These are phyloP conservation scores for Albula goreensis DNA, from an alignment of 2,113 vertebrate genomes.

Conservation along the genomic window DNA sequence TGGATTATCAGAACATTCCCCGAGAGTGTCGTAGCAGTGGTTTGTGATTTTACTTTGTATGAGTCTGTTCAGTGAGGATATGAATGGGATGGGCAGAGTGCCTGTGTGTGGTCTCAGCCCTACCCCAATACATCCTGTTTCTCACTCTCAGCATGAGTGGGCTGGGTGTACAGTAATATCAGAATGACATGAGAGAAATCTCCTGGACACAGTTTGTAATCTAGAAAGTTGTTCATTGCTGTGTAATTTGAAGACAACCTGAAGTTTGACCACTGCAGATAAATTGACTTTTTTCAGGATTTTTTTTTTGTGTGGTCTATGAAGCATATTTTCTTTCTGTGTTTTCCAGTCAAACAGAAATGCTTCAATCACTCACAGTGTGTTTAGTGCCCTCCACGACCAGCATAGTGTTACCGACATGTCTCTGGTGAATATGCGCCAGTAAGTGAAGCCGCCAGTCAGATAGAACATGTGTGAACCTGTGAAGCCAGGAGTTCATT, in stretches of 20 bases:
- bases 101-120: constrained; percentile 11
- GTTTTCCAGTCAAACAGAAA: not conserved
- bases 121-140: not conserved
- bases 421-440: not conserved
- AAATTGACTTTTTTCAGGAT: not conserved
- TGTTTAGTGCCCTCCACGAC: not conserved
- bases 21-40: not conserved
- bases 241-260: not conserved
- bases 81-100: not conserved
- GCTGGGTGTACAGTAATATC: not conserved
- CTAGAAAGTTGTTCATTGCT: not conserved
- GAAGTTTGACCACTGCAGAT: not conserved
- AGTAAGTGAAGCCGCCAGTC: not conserved
- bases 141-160: not conserved
- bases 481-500: not conserved
- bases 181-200: not conserved
- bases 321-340: not conserved
- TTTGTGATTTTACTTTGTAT: not conserved
- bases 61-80: not conserved
- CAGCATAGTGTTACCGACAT: not conserved
- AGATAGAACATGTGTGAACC: not conserved
- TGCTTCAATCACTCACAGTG: not conserved
- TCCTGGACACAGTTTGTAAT: not conserved
- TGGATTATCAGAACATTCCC: not conserved
- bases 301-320: not conserved